Base-by-base conservation (phyloP, 2,113 vertebrate genomes). In the Arenaria interpres region DNA sequence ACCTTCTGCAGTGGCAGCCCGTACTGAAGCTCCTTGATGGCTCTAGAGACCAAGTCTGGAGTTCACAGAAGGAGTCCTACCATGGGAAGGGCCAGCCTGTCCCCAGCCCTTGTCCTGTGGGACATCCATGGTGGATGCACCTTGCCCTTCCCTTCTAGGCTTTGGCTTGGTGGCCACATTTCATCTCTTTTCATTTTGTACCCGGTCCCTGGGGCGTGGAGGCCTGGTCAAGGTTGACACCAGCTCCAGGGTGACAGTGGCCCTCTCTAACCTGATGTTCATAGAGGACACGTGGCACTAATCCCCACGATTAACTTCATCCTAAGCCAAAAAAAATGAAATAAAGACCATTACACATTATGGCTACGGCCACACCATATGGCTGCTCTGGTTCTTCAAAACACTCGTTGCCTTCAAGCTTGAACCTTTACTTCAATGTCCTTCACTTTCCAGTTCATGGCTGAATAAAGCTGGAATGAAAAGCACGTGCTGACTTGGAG, bases 361-460 rank as follows among this genome's bases (percentile, higher is more conserved):
- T 0, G 3, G 17, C 53, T 46, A 9, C 1, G 6, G 9, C 17
- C 32, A 4, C 18, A 3, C 2, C 2, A 0, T 1, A 3, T 20
- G 83, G 22, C 53, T 46, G 24, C 43, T 24, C 22, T 63, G 18
- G 8, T 88, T 73, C 28, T 68, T 83, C 66, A 16, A 12, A 41
- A 30, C 17, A 7, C 16, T 14, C 5, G 0, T 19, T 30, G 35
- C n/a, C 35, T 67, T 62, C 66, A 83, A 83, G 51, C 19, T 32
- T 21, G n/a, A 73, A n/a, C 1, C 1, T 51, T 30, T 18, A 28
- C 33, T 33, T 43, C 48, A 5, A 3, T 0, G 0, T 18, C 41
- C 22, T 51, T 80, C 35, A 5, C 10, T 24, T 46, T 12, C 3
- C 1, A 9, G 32, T 59, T 59, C 24, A 19, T 20, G 17, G 24